Base-by-base conservation (phyloP, 2,888 invertebrate genomes). In the Melanargia galathea region DNA sequence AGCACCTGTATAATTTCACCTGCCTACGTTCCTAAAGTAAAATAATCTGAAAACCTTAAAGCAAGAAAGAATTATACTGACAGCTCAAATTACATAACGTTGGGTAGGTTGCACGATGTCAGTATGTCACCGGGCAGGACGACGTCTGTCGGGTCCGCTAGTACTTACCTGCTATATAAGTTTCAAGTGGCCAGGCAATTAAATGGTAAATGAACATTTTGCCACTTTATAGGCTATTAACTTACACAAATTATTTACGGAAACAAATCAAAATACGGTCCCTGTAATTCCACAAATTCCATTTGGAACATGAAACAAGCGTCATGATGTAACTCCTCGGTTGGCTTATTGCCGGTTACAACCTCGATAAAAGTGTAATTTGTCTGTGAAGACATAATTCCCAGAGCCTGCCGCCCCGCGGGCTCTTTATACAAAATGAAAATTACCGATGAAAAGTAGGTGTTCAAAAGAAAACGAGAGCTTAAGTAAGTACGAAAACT, bases 331-430 rank as follows among this genome's bases (percentile, higher is more conserved):
- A 35, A 45, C 30, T 56, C 51, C 35, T 48, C 43, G 38, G 48
- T 51, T 60, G 54, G 48, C 55, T 54, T 54, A 18, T 51, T 58
- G 18, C 18, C 46, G 55, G 55, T 63, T 55, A 61, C 38, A 7
- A 46, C 55, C 18, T 16, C 52, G 49, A 63, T 62, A 60, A 64
- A 64, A 59, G 54, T 38, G 49, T 62, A 62, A 62, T 64, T 62
- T 64, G 55, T 59, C 61, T 55, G 33, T 51, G 48, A 52, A 45
- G 62, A 59, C 40, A 40, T 56, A 48, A 54, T 46, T 20, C 49
- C 22, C 18, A 26, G 24, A 43, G 35, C 18, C 22, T 18, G 22
- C 35, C 10, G 26, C 40, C 26, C 26, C 26, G 11, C 35, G 11
- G 38, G 40, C 45, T 33, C 11, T 57, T n/a, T n/a, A n/a, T 48